Base-by-base conservation (phyloP, 1,140 invertebrate genomes). In the Drosophila neocordata region DNA sequence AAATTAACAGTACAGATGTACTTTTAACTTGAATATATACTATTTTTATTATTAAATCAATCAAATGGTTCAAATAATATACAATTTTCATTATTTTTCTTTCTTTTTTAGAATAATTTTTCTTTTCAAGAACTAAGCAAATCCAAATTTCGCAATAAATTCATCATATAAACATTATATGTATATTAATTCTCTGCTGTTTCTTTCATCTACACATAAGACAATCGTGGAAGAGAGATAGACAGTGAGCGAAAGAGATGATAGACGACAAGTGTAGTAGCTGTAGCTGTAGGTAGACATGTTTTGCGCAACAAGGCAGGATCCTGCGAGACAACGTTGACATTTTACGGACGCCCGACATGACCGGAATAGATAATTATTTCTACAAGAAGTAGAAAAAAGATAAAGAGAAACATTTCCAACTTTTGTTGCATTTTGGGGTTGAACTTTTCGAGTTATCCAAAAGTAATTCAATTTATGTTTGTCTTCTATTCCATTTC, bases 311-410 rank as follows among this genome's bases (percentile, higher is more conserved):
- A 60, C 58, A 48, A 60, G 38, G 22, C 6, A 9, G 57, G 20
- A 60, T 56, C 27, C 53, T 56, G 53, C 27, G 13, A 56, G 53
- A 56, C 53, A n/a, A 60, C 58, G 58, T 48, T 60, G 58, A 60
- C 58, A 60, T 60, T 60, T 60, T 60, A 38, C 58, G 58, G 37
- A 60, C 58, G 37, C 34, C 52, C 65, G 67, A 79, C 78, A 78
- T 81, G 78, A 81, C 72, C 72, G 65, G 78, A 78, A 81, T 81
- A 75, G 59, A 81, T 81, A 81, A 81, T 81, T 81, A 79, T 78
- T 67, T 77, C 59, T 67, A 73, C 56, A 63, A 76, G 55, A 61
- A 60, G 52, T 18, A 11, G 8, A 48, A 9, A 48, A 8, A 48
- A 13, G 8, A 15, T 13, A 38, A 48, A 20, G 8, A 48, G 15